Base-by-base conservation (phyloP, 2,113 vertebrate genomes). In the Xenus cinereus region DNA sequence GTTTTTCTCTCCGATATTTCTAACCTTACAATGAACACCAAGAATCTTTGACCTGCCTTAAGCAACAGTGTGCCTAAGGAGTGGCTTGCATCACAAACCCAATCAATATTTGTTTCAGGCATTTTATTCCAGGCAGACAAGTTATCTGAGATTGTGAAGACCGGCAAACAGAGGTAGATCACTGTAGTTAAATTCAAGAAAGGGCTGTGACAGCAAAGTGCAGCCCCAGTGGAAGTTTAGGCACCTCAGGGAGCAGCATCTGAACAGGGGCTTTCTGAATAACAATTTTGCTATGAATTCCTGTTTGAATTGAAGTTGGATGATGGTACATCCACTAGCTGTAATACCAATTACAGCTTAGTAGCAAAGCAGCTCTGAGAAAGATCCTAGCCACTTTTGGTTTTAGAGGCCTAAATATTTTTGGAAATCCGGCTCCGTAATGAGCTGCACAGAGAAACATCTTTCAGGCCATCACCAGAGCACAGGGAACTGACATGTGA, bases 61-160 rank as follows among this genome's bases (percentile, higher is more conserved):
- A 90, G 78, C 48, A 96, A 87, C 63, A 91, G 71, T 46, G 81
- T 93, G 62, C 81, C 71, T 91, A 94, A 91, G 93, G 90, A 91
- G 84, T 41, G 78, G 84, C 32, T 32, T 83, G 45, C 54, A 63
- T 90, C 94, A 45, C 84, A 83, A 80, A 85, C 81, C 66, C 0
- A 0, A 84, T 82, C 91, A 92, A 26, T 96, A 77, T 96, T 95
- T 94, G 89, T 94, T 87, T 73, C 84, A 83, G 91, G 37, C 26
- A 22, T 93, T 91, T 93, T 74, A 62, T 67, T 85, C 57, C 84
- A 91, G 84, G 53, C 53, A 50, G 67, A 8, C n/a, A 87, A 94
- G 54, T 71, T 95, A 19, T 66, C 57, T 48, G 45, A 81, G 66
- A n/a, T 30, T 76, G 50, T 57, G 90, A 85, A 68, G 62, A 64